Base-by-base conservation (phyloP, 2,888 invertebrate species). In the Brenthis hecate region DNA sequence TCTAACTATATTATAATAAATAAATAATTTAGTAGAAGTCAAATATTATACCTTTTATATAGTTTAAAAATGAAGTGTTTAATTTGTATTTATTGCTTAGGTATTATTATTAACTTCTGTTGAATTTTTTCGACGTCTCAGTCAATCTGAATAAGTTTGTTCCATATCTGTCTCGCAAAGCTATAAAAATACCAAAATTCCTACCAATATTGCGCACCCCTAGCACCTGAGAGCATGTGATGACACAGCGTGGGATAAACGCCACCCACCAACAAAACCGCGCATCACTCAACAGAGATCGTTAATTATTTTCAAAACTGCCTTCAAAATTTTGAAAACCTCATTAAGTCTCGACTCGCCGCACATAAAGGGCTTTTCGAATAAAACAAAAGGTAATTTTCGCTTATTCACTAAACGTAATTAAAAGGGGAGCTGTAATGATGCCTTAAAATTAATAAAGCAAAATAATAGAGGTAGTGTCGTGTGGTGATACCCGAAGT, bases 381-480 rank as follows among this genome's bases (percentile, higher is more conserved):
- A 86, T 88, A 85, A 85, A 83, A 89, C 88, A 89, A 88, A 88
- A 89, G 89, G 86, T 88, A 89, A 92, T 91, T 91, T 91, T 91
- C 88, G 91, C 91, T 89, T 91, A 91, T 89, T 91, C 91, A 92
- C 89, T 91, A 88, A 84, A 86, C 79, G 88, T 89, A 86, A 91
- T 91, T 91, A 91, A 89, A 86, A 85, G 81, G 81, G 81, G 72
- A 69, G 81, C 75, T 80, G 83, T 88, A 86, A 89, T 88, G 86
- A 86, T 81, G 78, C 81, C 79, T 77, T 76, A 76, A 83, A 85
- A 88, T 88, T 85, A 84, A 87, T 85, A 85, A 80, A 80, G 79
- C 79, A 78, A 79, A 82, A 81, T 84, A 84, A 80, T 76, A 78
- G 73, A 77, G 77, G 81, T 80, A 75, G 77, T 75, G 75, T 73